These are phyloP conservation scores for Hirundo rustica DNA, from an alignment of 2,797 vertebrate species.

Conservation along the genomic window DNA sequence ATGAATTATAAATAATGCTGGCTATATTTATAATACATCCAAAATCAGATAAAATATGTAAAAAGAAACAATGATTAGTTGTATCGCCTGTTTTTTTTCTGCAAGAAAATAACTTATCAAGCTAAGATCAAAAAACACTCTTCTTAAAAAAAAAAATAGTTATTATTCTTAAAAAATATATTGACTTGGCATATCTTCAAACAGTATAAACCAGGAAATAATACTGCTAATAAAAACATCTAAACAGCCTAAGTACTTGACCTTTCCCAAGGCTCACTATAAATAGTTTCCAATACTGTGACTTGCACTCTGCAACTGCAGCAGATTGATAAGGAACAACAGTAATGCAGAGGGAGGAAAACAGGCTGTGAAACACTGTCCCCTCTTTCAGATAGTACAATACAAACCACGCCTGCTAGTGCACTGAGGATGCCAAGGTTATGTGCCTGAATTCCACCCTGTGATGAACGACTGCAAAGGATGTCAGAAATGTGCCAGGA, in stretches of 20 bases:
- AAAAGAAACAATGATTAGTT: neutral
- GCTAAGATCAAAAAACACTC: neutral
- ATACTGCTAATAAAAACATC: constrained; percentile 52
- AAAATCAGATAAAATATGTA: neutral
- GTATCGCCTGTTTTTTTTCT: neutral
- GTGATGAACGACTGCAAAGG: neutral
- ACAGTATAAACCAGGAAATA: constrained; percentile 20
- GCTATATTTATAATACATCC: neutral
- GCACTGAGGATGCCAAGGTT: neutral
- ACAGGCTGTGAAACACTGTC: constrained; percentile 19
- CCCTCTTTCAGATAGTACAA: neutral
- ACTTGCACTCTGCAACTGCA: constrained; percentile 51
- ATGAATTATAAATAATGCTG: neutral
- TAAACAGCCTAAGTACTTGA: constrained; percentile 51
- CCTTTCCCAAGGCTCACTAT: constrained; percentile 61
- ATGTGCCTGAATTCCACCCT: neutral
- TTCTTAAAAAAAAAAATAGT: neutral
- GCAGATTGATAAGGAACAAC: constrained; percentile 61
- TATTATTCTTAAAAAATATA: neutral
- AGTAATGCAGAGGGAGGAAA: constrained; percentile 1
- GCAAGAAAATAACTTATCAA: neutral
- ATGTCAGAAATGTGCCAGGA: neutral
- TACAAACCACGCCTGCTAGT: neutral
- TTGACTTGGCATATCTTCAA: neutral
- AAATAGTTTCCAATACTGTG: constrained; percentile 42